Evolutionary conservation across 2,888 invertebrate species (phyloP), one percentile per base, ranked within the genome.

Genomic region (Sphaerophoria rueppellii): DNA sequence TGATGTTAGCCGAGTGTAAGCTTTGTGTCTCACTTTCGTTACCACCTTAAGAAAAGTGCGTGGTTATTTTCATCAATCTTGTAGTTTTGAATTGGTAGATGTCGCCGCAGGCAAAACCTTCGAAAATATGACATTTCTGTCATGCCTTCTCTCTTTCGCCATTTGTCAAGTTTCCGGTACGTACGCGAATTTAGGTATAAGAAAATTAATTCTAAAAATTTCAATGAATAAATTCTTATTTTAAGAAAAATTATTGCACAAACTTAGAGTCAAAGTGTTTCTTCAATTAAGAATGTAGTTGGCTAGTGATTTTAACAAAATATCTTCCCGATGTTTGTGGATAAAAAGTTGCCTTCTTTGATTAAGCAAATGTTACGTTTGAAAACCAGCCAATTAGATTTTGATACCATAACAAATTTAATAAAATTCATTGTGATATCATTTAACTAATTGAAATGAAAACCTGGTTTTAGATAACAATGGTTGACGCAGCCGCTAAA

Each of bases 121-220:
- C 43, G 69, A n/a, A 63, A 72, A 58, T 72, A 6, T 82, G 85
- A 82, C 79, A 86, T 67, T 75, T 75, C 82, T 88, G 87, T 88
- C 88, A 87, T 87, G 86, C 52, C 81, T 88, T 89, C 90, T 87
- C 89, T 91, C 91, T 91, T 91, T 91, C 90, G 90, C 91, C 90
- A 90, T 90, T 91, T 88, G 88, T 89, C 89, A 91, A 89, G 90
- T 91, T 90, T 91, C 91, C 91, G 91, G 91, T 91, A 91, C 87
- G 91, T 91, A 91, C 90, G 90, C 88, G 88, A 88, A 88, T 88
- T 90, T 90, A 87, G 72, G 81, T 85, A 87, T 69, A 80, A 24
- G 60, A 76, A 86, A 85, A 71, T 81, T 40, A 74, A 37, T 70
- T 79, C 61, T 58, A 16, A 2, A 54, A 74, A 43, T 77, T 81